Evolutionary conservation across 2,888 invertebrate species (phyloP).

Genomic region (Tenthredo amoena): DNA sequence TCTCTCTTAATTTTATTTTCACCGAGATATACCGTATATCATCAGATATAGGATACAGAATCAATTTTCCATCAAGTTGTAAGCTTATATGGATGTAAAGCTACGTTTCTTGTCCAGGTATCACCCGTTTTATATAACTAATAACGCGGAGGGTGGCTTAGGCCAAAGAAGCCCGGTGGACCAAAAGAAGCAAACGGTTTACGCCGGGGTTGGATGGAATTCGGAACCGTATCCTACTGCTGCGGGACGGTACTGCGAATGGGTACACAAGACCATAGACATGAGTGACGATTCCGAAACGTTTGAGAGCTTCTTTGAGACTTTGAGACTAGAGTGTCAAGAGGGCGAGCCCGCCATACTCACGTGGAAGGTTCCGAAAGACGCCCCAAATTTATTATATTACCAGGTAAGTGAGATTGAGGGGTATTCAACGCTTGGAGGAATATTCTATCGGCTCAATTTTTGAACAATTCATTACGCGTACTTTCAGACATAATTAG

Average conservation of each 20-base stretch:
- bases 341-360: conserved; percentile 88
- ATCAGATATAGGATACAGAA: background rate
- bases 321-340: conserved; percentile 87
- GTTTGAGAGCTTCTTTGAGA: conserved; percentile 89
- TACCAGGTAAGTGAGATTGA: conserved; percentile 86
- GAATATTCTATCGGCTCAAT: background rate
- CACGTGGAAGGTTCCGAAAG: conserved; percentile 91
- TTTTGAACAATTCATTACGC: background rate
- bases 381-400: conserved; percentile 91
- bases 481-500: background rate
- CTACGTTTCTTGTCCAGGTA: conserved; percentile 79
- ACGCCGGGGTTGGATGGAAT: conserved; percentile 90
- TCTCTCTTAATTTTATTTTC: too few relatives aligned
- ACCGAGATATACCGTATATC: background rate
- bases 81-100: background rate
- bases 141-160: conserved; percentile 91
- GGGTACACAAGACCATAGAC: conserved; percentile 90
- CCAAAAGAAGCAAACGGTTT: conserved; percentile 86
- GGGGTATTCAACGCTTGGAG: background rate
- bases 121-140: conserved; percentile 95
- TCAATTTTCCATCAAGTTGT: background rate
- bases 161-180: conserved; percentile 88
- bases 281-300: conserved; percentile 85
- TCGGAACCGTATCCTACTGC: conserved; percentile 89
- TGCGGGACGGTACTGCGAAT: conserved; percentile 93